Evolutionary conservation across 2,113 vertebrate genomes (phyloP), one percentile per base, ranked within the genome.

Genomic region (Oreochromis tanganicae): DNA sequence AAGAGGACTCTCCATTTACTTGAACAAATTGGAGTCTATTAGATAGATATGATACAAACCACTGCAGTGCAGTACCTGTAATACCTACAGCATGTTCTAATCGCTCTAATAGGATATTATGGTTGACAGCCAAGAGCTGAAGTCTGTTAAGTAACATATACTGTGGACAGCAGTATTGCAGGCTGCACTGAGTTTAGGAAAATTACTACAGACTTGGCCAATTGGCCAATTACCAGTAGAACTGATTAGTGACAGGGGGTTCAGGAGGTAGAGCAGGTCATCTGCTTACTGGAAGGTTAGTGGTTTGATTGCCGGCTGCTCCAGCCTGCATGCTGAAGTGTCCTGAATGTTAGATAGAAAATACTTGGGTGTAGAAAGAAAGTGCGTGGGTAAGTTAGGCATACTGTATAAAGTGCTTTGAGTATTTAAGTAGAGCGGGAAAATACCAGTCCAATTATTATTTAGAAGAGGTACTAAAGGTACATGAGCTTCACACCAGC

Each of bases 31-130:
- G n/a, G n/a, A n/a, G n/a, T n/a, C n/a, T n/a, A n/a, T n/a, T n/a
- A n/a, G n/a, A n/a, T n/a, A n/a, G n/a, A n/a, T n/a, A n/a, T n/a
- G n/a, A n/a, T n/a, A n/a, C n/a, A n/a, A n/a, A n/a, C n/a, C n/a
- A n/a, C n/a, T n/a, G n/a, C n/a, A n/a, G n/a, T n/a, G n/a, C n/a
- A n/a, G n/a, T n/a, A n/a, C n/a, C n/a, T n/a, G n/a, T n/a, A n/a
- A n/a, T n/a, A n/a, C n/a, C n/a, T n/a, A n/a, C n/a, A n/a, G n/a
- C n/a, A n/a, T n/a, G n/a, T n/a, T n/a, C 7, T 29, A 29, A 59
- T 59, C 7, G 0, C 24, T 59, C 27, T 59, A 0, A 5, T 16
- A 1, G 56, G 7, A 1, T 5, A 29, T 59, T 59, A 29, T 59
- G 56, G 56, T 59, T 1, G 4, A 9, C 56, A 59, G 56, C 56